Evolutionary conservation across 2,888 invertebrate genomes (phyloP), one percentile per base, ranked within the genome.

Genomic region (Harpalus rubripes): DNA sequence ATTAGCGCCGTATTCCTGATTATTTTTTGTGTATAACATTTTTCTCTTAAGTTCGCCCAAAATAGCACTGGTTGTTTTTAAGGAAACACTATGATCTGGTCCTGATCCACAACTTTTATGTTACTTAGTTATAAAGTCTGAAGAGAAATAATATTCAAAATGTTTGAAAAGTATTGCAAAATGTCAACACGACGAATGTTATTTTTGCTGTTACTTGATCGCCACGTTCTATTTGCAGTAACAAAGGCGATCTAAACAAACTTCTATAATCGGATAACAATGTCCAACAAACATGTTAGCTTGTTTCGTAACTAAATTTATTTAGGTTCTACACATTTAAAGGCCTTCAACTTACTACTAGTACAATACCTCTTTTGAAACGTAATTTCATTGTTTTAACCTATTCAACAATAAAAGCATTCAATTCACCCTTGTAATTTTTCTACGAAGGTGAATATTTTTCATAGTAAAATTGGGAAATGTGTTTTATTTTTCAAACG

Each of bases 251-350:
- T 63, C 22, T 18, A 7, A 63, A 63, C 63, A 63, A 63, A 63
- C 26, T 63, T 63, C 12, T 18, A 26, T 63, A 63, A 63, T 63
- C 26, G 26, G 63, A 26, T 63, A 63, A 10, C 63, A 63, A 63
- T 63, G 26, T 63, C 26, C 63, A 63, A 5, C 12, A 63, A 63
- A 63, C 63, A 63, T 26, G 26, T 0, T 63, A 63, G 63, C 22
- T 63, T 26, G 63, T 63, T 63, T 12, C 12, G 22, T 63, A 63
- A 63, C 63, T 63, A 63, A 63, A 63, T 63, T 63, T 63, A 63
- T 63, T 63, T 22, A 22, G 63, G 63, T 63, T 63, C 63, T 12
- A 63, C 63, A 22, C 59, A 59, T 8, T 63, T 63, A 63, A 63
- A 26, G 26, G 63, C 18, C 7, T 63, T 10, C 26, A 10, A 10